phyloP scores from a whole-genome alignment of 2,113 vertebrate genomes.

The Rhegmatorhina hoffmannsi region DNA sequence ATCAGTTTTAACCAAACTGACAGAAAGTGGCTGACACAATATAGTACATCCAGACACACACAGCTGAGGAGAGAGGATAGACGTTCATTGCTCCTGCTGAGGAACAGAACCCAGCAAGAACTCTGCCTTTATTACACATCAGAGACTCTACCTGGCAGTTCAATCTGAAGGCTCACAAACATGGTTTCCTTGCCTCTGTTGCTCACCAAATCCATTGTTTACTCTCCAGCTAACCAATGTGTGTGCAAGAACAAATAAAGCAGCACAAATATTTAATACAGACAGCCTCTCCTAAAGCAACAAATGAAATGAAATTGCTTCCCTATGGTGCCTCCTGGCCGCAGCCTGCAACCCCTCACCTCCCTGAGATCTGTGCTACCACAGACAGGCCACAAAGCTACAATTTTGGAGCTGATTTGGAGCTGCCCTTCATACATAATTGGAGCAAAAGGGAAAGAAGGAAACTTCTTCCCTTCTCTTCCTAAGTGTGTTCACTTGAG shows the following conservation, averaged over 20 bases:
- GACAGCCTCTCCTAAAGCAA: not conserved
- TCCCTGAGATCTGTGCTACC: not conserved
- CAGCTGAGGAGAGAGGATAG: not conserved
- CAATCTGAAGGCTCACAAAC: not conserved
- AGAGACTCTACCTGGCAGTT: not conserved
- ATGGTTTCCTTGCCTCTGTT: not conserved
- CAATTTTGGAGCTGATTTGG: not conserved
- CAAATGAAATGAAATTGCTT: not conserved
- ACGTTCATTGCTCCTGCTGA: not conserved
- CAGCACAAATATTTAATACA: not conserved
- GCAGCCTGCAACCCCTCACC: not conserved
- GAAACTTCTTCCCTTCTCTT: not conserved
- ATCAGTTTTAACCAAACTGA: not conserved
- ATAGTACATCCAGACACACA: not conserved
- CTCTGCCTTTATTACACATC: not conserved
- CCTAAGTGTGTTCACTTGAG: not conserved
- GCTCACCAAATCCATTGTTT: not conserved
- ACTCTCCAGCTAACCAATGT: not conserved
- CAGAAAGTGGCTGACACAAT: not conserved
- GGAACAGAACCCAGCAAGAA: not conserved
- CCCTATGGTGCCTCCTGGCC: rapidly evolving
- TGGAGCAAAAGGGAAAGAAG: not conserved
- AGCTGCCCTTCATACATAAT: rapidly evolving
- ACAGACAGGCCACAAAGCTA: not conserved
- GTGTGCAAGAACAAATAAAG: not conserved